Percentiles rank a stretch among this genome's conserved stretches.
These are phyloP conservation scores for Butorides virescens DNA, from an alignment of 2,113 vertebrate genomes.

Conservation along the genomic window DNA sequence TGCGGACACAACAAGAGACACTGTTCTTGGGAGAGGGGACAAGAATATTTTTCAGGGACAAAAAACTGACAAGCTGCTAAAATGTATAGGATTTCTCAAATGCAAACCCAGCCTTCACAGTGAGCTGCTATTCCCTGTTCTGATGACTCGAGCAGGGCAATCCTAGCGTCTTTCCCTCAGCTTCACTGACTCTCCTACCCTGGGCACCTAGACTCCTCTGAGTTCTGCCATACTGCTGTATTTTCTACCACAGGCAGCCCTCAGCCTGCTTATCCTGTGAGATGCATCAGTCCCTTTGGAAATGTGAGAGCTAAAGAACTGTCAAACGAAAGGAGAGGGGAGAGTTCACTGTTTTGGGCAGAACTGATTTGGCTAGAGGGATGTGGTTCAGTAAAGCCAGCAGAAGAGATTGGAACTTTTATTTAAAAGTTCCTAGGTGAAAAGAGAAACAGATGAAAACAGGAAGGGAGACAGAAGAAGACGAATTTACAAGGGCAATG, in stretches of 20 bases:
- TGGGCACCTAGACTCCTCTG: background rate
- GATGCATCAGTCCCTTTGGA: background rate
- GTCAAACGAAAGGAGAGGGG: background rate
- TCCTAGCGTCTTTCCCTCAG: background rate
- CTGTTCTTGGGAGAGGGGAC: background rate
- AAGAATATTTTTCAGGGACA: background rate
- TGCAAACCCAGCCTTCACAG: background rate
- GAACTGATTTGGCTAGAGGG: background rate
- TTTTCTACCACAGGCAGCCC: background rate
- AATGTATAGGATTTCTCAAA: background rate
- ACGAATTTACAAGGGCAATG: background rate
- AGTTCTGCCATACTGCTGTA: background rate
- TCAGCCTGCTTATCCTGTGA: background rate
- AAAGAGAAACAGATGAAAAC: background rate
- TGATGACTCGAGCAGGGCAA: fast-evolving
- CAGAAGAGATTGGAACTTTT: background rate
- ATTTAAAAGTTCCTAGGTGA: background rate
- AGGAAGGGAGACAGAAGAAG: background rate
- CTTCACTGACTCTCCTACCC: background rate
- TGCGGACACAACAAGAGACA: fast-evolving
- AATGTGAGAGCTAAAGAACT: background rate
- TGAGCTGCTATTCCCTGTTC: background rate
- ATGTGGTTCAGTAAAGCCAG: background rate
- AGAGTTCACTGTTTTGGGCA: background rate
- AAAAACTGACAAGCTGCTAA: background rate